phyloP scores from a whole-genome alignment of 2,888 invertebrate species.

The Siphonodentalium dalli region DNA sequence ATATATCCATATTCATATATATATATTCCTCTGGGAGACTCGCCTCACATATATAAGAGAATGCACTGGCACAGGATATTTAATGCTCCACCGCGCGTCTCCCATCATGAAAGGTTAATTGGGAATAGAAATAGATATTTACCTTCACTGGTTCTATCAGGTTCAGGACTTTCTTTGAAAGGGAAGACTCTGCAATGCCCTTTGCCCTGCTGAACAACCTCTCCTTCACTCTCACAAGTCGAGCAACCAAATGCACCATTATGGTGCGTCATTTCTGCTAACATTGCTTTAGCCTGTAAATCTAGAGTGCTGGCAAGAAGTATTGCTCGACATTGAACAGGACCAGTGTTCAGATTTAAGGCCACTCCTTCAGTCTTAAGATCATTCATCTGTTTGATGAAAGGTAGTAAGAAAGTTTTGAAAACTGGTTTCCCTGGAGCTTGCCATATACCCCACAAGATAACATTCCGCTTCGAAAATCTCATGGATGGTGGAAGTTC shows the following conservation, averaged over 20 bases:
- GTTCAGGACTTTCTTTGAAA: too few species aligned
- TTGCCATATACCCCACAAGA: constrained; percentile 29
- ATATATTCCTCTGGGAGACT: too few species aligned
- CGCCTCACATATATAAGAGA: too few species aligned
- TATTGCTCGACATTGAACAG: neutral
- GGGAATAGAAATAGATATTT: too few species aligned
- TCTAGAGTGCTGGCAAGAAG: constrained; percentile 16
- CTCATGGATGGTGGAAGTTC: constrained; percentile 16
- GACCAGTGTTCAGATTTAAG: constrained; percentile 2
- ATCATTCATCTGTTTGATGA: constrained; percentile 15
- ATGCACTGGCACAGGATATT: too few species aligned
- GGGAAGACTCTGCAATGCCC: constrained; percentile 15
- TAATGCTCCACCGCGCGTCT: too few species aligned
- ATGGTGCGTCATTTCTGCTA: constrained; percentile 20
- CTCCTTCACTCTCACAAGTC: constrained; percentile 14
- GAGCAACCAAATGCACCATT: constrained; percentile 23
- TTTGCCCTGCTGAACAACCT: constrained; percentile 6
- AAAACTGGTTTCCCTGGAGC: constrained; percentile 18
- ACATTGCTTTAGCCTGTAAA: constrained; percentile 20
- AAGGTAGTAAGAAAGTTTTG: constrained; percentile 11
- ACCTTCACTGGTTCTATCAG: neutral
- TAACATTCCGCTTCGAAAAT: constrained; percentile 14
- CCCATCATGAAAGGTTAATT: too few species aligned
- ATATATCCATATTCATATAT: too few species aligned
- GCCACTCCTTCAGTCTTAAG: constrained; percentile 7